phyloP scores from a whole-genome alignment of 2,888 invertebrate genomes.

The Pelosia muscerda region DNA sequence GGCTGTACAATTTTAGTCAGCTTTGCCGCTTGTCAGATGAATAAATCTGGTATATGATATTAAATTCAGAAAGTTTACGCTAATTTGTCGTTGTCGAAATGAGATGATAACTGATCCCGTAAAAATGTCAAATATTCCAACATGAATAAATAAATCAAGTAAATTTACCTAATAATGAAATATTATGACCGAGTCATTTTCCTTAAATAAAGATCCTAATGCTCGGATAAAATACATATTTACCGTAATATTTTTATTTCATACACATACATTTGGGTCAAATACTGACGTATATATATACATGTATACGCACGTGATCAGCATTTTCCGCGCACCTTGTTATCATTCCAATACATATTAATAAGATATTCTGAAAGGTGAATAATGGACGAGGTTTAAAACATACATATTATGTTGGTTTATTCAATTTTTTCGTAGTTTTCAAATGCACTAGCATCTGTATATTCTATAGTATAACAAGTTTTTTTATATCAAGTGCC shows the following conservation, averaged over 20 bases:
- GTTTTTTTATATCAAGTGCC: too few relatives aligned
- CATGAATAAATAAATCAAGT: background rate
- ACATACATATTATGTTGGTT: constrained; percentile 20
- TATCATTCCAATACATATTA: constrained; percentile 44
- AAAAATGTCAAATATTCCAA: background rate
- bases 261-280: constrained; percentile 6
- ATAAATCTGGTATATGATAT: background rate
- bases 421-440: constrained; percentile 34
- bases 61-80: too few relatives aligned
- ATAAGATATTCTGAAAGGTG: constrained; percentile 26
- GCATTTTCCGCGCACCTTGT: constrained; percentile 31
- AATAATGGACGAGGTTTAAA: constrained; percentile 19
- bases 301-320: constrained; percentile 37
- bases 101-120: background rate
- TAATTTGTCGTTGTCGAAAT: background rate
- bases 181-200: background rate
- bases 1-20: constrained; percentile 23
- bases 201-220: background rate
- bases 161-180: background rate
- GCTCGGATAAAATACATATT: background rate
- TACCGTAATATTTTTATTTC: background rate
- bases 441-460: background rate
- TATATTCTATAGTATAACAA: background rate
- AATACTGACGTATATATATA: constrained; percentile 27
- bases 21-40: background rate